phyloP scores from a whole-genome alignment of 2,797 vertebrate genomes.

The Lepus townsendii region DNA sequence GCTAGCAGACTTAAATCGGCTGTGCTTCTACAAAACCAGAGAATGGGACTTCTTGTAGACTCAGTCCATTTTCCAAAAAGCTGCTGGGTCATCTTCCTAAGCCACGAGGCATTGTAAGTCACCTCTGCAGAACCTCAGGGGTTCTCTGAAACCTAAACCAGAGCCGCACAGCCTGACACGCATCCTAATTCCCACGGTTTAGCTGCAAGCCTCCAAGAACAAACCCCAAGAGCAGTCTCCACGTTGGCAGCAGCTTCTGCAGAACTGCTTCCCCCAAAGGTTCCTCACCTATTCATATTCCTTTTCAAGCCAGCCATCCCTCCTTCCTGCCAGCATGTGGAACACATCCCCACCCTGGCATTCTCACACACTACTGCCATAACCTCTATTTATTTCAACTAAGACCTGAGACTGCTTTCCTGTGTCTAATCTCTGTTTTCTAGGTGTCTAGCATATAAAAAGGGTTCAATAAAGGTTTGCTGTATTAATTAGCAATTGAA shows the following conservation, averaged over 20 bases:
- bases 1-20: conserved; percentile 10
- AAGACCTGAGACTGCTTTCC: neutral
- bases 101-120: too few relatives aligned
- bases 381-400: neutral
- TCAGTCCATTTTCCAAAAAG: neutral
- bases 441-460: conserved; percentile 35
- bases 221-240: neutral
- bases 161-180: neutral
- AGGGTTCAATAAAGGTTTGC: conserved; percentile 7
- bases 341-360: neutral
- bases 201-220: neutral
- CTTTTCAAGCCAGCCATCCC: neutral
- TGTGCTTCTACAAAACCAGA: neutral
- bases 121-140: neutral
- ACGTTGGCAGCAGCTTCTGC: neutral
- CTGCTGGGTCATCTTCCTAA: neutral
- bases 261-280: neutral
- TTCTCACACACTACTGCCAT: neutral
- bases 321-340: neutral
- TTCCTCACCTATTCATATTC: neutral
- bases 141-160: neutral
- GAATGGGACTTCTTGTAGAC: neutral
- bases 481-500: conserved; percentile 50
- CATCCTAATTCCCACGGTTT: neutral
- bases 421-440: conserved; percentile 5